Percentiles rank a stretch among this genome's conserved stretches.
Conservation (phyloP, 2,113 vertebrate species). For the Eptatretus burgeri region DNA sequence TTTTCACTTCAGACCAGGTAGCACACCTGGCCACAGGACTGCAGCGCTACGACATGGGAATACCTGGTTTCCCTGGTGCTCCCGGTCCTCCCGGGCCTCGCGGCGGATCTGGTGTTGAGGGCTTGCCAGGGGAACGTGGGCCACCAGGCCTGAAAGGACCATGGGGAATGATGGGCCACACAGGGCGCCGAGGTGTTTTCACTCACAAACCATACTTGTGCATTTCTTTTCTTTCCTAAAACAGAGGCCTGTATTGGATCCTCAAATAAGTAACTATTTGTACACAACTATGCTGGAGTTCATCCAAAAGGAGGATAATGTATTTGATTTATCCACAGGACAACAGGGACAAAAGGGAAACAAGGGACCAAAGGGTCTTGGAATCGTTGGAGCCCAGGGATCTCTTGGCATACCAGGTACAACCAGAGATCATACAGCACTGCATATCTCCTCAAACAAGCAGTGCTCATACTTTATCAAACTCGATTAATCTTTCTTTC, state of each 20-base stretch:
- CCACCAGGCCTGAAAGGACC: neutral
- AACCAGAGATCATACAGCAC: neutral
- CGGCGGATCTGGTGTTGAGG: neutral
- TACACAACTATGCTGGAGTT: neutral
- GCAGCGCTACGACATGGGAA: slow-evolving; percentile 1
- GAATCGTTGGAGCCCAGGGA: neutral
- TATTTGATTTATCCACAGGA: neutral
- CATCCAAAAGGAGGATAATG: neutral
- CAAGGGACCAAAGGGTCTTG: neutral
- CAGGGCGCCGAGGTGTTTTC: slow-evolving; percentile 1
- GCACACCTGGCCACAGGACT: neutral
- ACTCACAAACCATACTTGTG: neutral
- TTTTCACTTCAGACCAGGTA: neutral
- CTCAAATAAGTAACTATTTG: neutral
- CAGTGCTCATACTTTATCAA: neutral
- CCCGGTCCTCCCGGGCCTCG: neutral
- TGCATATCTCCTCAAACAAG: neutral
- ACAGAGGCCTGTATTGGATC: neutral
- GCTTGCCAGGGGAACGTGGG: slow-evolving; percentile 5
- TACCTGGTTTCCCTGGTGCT: neutral
- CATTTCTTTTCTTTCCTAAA: neutral
- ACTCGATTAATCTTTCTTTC: neutral
- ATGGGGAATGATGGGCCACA: slow-evolving; percentile 5
- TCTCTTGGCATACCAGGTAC: neutral
- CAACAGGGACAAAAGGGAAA: neutral